Base-by-base conservation (phyloP, 2,888 invertebrate species). In the Heteromyza rotundicornis region DNA sequence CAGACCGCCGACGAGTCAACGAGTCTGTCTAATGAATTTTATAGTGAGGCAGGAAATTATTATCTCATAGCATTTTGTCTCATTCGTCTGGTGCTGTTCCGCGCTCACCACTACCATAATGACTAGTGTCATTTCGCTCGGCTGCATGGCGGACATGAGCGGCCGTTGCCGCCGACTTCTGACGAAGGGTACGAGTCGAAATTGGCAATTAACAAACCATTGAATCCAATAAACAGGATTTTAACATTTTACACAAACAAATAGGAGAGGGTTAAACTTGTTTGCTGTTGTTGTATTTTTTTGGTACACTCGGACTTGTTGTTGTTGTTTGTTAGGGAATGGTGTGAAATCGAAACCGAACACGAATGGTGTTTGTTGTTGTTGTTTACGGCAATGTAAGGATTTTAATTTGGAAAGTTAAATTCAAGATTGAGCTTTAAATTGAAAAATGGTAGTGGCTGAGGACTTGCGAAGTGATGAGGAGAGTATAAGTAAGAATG, bases 181-280 rank as follows among this genome's bases (percentile, higher is more conserved):
- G n/a, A n/a, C n/a, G n/a, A 36, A 36, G 40, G 51, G 57, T 59
- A 40, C 54, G 80, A 76, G 73, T 79, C 74, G 70, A 78, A 79
- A 80, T 79, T 79, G 80, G 74, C 80, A 79, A 79, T 79, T 79
- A 79, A 79, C 79, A 78, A 80, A 80, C 78, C 79, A 80, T 79
- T 79, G 78, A 78, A 79, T 79, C 77, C 74, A 77, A 77, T 77
- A 78, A 77, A 78, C 77, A 79, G 77, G 78, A 76, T 77, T 76
- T 78, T 77, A 76, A 76, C 77, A 71, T 77, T 76, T 77, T 75
- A 70, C 67, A 68, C 73, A 76, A 76, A 77, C 71, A 75, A n/a
- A 23, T 32, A 2, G 20, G 47, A 47, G 19, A 47, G 47, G 47
- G 47, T 17, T 47, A 7, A 19, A n/a, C 10, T 5, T 27, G 10